Percentiles rank a stretch among this genome's conserved stretches.
Conservation (phyloP, 2,888 invertebrate genomes). For the Chaetogeoica ovagalla region DNA sequence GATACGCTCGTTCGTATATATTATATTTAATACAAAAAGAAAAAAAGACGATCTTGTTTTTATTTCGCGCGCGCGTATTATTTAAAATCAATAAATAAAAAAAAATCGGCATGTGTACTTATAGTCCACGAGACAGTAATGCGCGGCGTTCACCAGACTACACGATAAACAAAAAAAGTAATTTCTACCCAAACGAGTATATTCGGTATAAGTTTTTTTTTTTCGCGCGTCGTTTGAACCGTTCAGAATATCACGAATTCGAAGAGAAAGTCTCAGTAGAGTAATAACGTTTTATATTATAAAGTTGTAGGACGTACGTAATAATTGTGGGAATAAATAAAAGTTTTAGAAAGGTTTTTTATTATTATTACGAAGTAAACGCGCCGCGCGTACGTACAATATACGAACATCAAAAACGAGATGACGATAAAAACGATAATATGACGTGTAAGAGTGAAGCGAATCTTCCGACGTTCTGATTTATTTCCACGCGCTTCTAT, state of each 20-base stretch:
- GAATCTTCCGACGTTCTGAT: neutral
- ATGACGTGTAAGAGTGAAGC: neutral
- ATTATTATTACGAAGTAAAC: neutral
- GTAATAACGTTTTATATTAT: too few relatives aligned
- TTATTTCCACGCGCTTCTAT: neutral
- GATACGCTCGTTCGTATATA: neutral
- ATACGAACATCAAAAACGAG: neutral
- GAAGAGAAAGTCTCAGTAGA: neutral
- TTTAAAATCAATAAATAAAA: too few relatives aligned
- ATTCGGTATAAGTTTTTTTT: too few relatives aligned
- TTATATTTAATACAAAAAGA: too few relatives aligned
- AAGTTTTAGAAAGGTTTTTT: neutral
- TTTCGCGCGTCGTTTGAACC: too few relatives aligned
- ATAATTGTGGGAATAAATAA: neutral
- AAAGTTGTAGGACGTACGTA: neutral
- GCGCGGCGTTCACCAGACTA: too few relatives aligned
- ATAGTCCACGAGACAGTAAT: too few relatives aligned
- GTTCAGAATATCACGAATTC: neutral
- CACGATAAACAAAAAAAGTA: too few relatives aligned
- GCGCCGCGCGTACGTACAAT: neutral
- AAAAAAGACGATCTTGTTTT: too few relatives aligned
- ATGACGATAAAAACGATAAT: neutral
- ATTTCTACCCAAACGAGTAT: too few relatives aligned
- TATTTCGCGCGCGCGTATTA: too few relatives aligned
- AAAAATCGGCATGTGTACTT: too few relatives aligned